Evolutionary conservation across 2,888 invertebrate species (phyloP).

Genomic region (Steinernema carpocapsae): DNA sequence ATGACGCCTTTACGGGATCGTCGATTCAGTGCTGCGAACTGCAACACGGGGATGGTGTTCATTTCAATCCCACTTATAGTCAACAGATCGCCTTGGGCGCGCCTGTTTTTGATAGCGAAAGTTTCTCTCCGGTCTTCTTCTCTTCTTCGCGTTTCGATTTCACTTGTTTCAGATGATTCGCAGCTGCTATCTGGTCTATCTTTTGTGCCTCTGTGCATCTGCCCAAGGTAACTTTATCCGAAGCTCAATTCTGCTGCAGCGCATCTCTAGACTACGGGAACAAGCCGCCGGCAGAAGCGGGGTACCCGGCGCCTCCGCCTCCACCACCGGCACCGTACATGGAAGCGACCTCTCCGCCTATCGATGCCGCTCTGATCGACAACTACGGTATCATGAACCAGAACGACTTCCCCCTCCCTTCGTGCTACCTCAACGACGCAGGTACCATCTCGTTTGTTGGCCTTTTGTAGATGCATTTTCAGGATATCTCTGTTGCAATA

Average conservation of each 20-base stretch:
- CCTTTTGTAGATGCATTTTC: background rate
- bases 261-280: background rate
- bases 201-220: background rate
- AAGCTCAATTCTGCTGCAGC: background rate
- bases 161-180: constrained; percentile 4
- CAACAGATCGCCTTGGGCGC: background rate
- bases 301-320: background rate
- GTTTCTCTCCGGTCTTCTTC: background rate
- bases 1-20: constrained; percentile 1
- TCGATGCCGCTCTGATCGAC: constrained; percentile 13
- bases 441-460: constrained; percentile 34
- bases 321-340: background rate
- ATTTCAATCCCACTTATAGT: background rate
- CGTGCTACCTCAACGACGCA: constrained; percentile 45
- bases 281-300: background rate
- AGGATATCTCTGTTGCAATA: constrained; percentile 30
- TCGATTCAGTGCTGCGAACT: constrained; percentile 4
- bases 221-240: background rate
- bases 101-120: constrained; percentile 8
- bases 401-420: constrained; percentile 41
- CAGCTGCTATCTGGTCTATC: background rate
- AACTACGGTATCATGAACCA: background rate
- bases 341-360: background rate
- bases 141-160: background rate
- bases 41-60: constrained; percentile 1